Evolutionary conservation across 2,888 invertebrate genomes (phyloP).

Genomic region (Synergus gifuensis): DNA sequence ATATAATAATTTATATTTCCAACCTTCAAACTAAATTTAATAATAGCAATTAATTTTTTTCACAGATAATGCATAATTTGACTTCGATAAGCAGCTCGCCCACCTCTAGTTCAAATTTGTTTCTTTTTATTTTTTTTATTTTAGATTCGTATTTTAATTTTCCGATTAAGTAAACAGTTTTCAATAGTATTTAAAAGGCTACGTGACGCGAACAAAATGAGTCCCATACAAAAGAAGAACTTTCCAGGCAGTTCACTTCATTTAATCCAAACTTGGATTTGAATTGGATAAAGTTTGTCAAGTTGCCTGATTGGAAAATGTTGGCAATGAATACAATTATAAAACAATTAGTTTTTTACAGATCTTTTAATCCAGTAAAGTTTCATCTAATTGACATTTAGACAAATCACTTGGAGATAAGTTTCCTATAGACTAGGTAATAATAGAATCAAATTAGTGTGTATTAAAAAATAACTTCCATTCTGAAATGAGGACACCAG

Average conservation of each 20-base stretch:
- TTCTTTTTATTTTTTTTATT: background rate
- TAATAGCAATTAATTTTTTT: too few relatives aligned
- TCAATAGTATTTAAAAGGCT: background rate
- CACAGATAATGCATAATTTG: background rate
- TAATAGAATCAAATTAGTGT: background rate
- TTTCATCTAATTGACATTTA: background rate
- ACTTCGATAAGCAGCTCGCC: background rate
- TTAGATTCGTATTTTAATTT: background rate
- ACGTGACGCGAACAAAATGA: slow-evolving; percentile 1
- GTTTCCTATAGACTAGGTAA: background rate
- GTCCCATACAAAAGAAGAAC: background rate
- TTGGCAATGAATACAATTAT: slow-evolving; percentile 7
- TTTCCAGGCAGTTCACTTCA: slow-evolving; percentile 7
- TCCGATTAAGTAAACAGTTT: background rate
- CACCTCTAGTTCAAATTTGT: background rate
- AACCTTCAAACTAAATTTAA: too few relatives aligned
- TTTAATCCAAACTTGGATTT: background rate
- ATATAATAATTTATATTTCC: too few relatives aligned
- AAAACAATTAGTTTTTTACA: slow-evolving; percentile 6
- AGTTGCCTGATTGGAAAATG: slow-evolving; percentile 20
- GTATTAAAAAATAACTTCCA: background rate
- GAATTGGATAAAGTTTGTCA: background rate
- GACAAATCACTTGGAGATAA: background rate
- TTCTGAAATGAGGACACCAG: background rate
- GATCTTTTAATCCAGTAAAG: slow-evolving; percentile 2